These are phyloP conservation scores for Pseudopodoces humilis DNA, from an alignment of 2,113 vertebrate genomes.

Conservation along the genomic window DNA sequence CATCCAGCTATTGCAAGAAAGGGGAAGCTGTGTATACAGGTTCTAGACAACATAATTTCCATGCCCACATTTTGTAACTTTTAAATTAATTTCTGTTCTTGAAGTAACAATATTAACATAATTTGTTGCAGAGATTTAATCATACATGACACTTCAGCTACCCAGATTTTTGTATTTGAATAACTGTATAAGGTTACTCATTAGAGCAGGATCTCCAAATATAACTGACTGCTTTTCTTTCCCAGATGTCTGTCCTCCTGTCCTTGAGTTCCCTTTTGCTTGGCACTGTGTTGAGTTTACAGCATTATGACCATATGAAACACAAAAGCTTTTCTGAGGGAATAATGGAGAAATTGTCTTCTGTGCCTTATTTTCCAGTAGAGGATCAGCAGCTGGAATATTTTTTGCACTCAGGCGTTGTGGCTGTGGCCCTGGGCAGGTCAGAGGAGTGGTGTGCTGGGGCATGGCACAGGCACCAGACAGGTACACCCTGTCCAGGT, in stretches of 20 bases:
- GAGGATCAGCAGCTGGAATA: background rate
- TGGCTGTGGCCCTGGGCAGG: background rate
- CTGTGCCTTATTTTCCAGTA: background rate
- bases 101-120: conserved; percentile 42
- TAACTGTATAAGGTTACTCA: background rate
- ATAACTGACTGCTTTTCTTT: background rate
- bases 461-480: background rate
- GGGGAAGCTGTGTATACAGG: conserved; percentile 23
- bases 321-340: background rate
- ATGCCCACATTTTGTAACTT: conserved; percentile 9
- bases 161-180: conserved; percentile 14
- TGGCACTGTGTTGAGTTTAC: background rate
- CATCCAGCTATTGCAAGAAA: background rate
- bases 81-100: conserved; percentile 53
- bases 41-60: conserved; percentile 8
- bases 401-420: background rate
- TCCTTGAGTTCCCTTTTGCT: conserved; percentile 13
- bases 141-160: background rate
- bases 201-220: background rate
- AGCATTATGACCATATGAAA: background rate
- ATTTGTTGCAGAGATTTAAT: conserved; percentile 35
- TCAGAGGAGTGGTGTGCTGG: background rate
- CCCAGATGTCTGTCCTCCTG: background rate
- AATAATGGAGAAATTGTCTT: conserved; percentile 1
- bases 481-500: accelerated